A percentile compares a stretch with the other conserved stretches of the same genome.
Evolutionary conservation across 2,113 vertebrate genomes (phyloP).

Genomic region (Leucopsar rothschildi): DNA sequence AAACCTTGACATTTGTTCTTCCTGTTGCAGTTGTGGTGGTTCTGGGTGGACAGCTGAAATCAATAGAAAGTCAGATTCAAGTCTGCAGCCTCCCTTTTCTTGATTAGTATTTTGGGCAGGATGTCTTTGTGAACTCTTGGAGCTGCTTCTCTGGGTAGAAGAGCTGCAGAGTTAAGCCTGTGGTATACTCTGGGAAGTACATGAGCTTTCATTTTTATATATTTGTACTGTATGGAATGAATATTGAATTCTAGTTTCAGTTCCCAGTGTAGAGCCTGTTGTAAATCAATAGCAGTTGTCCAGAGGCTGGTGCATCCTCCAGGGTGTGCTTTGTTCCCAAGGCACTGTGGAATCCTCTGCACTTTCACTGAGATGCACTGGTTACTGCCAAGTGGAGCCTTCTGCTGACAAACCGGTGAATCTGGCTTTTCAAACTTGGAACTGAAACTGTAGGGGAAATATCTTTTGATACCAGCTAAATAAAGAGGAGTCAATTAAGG

Average conservation of each 20-base stretch:
- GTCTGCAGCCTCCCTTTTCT: background rate
- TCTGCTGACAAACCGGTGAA: background rate
- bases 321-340: background rate
- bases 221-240: background rate
- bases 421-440: background rate
- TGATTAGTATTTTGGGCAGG: background rate
- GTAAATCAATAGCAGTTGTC: background rate
- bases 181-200: background rate
- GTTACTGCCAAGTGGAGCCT: background rate
- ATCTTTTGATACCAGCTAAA: background rate
- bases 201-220: background rate
- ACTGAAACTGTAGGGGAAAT: background rate
- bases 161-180: background rate
- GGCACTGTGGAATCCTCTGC: background rate
- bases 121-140: background rate
- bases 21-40: background rate
- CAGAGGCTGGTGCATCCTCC: background rate
- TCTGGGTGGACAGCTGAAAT: background rate
- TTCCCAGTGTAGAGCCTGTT: background rate
- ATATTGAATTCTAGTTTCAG: background rate
- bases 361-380: background rate
- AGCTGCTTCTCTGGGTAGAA: background rate
- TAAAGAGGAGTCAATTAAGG: background rate
- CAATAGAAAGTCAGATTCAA: background rate
- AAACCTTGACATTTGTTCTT: background rate